These are phyloP conservation scores for Acheta domesticus DNA, from an alignment of 2,888 invertebrate genomes.

Conservation along the genomic window DNA sequence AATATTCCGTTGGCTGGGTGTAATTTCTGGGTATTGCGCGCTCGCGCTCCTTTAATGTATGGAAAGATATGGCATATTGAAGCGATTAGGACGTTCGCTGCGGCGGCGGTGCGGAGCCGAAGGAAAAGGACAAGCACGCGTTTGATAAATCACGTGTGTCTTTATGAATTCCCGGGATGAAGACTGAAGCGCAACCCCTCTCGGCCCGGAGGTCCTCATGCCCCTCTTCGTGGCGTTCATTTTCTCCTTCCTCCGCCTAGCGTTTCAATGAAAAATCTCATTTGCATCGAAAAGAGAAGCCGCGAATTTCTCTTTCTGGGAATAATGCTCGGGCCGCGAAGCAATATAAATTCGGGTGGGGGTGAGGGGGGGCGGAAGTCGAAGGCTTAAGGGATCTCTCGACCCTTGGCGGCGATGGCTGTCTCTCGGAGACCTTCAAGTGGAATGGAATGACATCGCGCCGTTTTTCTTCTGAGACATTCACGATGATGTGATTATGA, in stretches of 20 bases:
- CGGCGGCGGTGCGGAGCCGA: no score
- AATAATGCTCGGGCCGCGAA: background rate
- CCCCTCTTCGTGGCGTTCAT: background rate
- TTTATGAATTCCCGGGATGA: background rate
- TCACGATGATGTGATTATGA: no score
- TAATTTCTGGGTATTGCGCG: no score
- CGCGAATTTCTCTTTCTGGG: background rate
- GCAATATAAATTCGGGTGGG: background rate
- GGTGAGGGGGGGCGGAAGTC: background rate
- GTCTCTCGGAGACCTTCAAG: background rate
- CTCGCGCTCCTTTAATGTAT: no score
- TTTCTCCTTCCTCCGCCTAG: background rate
- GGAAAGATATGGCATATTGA: no score
- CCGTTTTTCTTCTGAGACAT: background rate
- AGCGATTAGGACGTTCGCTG: no score
- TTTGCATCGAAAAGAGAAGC: slow-evolving; percentile 2
- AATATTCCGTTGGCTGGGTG: no score
- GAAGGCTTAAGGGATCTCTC: background rate
- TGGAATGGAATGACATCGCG: background rate
- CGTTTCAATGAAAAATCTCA: background rate
- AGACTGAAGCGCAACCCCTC: background rate
- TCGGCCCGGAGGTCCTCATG: background rate
- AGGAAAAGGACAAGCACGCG: background rate
- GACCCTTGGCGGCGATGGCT: background rate
- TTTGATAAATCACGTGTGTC: slow-evolving; percentile 7